These are phyloP conservation scores for Scarus forsteni DNA, from an alignment of 2,797 vertebrate genomes.

Conservation along the genomic window DNA sequence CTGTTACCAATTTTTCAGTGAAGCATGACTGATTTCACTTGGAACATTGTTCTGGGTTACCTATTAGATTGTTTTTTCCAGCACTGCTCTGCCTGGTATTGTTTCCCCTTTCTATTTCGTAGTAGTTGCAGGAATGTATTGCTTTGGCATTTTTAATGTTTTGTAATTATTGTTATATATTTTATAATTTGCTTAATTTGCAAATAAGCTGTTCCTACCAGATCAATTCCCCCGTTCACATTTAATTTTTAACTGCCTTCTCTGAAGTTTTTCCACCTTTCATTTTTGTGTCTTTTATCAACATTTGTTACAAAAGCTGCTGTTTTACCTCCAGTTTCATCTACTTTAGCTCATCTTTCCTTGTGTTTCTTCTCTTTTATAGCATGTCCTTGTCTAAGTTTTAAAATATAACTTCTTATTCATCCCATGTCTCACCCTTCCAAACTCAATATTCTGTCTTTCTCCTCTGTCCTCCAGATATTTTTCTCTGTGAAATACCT, in stretches of 20 bases:
- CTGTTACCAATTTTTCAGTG: conserved; percentile 47
- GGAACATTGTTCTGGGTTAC: conserved; percentile 47
- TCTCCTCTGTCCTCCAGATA: conserved; percentile 22
- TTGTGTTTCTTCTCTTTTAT: conserved; percentile 12
- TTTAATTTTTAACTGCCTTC: background rate
- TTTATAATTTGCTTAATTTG: conserved; percentile 1
- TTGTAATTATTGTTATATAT: conserved; percentile 29
- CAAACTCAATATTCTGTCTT: conserved; percentile 1
- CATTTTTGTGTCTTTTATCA: background rate
- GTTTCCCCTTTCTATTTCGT: conserved; percentile 46
- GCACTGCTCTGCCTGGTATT: conserved; percentile 14
- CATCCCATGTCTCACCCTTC: background rate
- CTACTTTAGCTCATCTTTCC: background rate
- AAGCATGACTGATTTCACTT: conserved; percentile 62
- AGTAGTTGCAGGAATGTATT: conserved; percentile 33
- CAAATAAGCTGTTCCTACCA: background rate
- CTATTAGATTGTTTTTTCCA: conserved; percentile 50
- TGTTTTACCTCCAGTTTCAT: conserved; percentile 7
- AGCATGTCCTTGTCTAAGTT: conserved; percentile 21
- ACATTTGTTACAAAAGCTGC: background rate
- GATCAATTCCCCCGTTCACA: background rate
- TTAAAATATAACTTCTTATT: conserved; percentile 9
- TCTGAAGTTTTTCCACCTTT: background rate
- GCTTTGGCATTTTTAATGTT: conserved; percentile 34
- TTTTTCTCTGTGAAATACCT: conserved; percentile 18